These are phyloP conservation scores for Alentia gelatinosa DNA, from an alignment of 2,888 invertebrate genomes.

Conservation along the genomic window DNA sequence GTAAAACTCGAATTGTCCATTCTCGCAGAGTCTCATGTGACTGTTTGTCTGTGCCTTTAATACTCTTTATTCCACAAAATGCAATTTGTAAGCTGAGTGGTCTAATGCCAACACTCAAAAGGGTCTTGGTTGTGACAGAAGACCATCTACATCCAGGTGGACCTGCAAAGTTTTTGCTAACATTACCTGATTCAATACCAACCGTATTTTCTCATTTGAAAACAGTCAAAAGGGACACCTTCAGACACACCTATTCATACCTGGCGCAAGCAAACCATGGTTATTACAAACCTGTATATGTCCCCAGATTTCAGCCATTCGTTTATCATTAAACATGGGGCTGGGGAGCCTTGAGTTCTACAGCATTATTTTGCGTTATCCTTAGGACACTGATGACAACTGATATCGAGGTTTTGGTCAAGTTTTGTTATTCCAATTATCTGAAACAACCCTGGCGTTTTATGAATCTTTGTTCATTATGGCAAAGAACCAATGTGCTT, in stretches of 20 bases:
- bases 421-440: neutral
- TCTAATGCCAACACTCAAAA: neutral
- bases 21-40: neutral
- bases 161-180: neutral
- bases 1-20: neutral
- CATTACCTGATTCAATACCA: neutral
- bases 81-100: no score
- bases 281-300: neutral
- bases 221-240: no score
- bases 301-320: neutral
- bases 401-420: neutral
- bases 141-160: neutral
- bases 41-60: neutral
- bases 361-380: neutral
- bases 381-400: neutral
- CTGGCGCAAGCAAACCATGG: neutral
- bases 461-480: no score
- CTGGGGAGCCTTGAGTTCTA: neutral
- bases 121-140: constrained; percentile 14
- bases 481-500: neutral
- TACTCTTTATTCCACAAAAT: no score
- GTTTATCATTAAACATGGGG: neutral
- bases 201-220: neutral
- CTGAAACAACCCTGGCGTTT: no score
- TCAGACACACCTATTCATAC: neutral